Percentiles rank a stretch among this genome's conserved stretches.
phyloP scores from a whole-genome alignment of 2,113 vertebrate genomes.

The Monarcha castaneiventris region DNA sequence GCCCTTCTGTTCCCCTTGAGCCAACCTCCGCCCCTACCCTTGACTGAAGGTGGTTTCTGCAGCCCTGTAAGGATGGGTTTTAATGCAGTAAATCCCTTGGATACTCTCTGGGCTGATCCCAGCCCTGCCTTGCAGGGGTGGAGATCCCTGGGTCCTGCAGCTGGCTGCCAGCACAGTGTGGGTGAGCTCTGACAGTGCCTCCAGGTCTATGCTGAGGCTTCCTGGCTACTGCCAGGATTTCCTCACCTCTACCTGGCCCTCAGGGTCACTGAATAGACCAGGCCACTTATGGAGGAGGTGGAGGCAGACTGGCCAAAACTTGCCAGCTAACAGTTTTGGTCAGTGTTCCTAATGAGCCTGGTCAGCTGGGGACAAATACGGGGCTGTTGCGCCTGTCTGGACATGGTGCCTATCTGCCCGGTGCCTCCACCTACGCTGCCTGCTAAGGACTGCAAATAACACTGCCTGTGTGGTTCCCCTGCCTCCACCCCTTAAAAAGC shows the following conservation, averaged over 20 bases:
- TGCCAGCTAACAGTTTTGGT: not conserved
- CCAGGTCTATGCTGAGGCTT: not conserved
- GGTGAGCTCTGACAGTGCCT: not conserved
- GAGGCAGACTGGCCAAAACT: not conserved
- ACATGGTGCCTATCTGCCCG: not conserved
- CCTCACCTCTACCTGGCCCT: not conserved
- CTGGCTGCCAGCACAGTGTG: not conserved
- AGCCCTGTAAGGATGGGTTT: not conserved
- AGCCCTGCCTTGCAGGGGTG: not conserved
- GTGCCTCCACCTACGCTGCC: not conserved
- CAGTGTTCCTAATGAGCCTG: not conserved
- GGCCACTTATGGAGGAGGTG: not conserved
- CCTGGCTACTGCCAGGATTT: not conserved
- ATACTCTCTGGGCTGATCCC: not conserved
- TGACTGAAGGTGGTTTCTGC: not conserved
- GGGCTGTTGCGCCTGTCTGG: not conserved
- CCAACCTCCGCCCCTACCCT: not conserved
- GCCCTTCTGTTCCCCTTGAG: not conserved
- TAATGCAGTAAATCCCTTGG: not conserved
- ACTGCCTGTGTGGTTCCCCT: not conserved
- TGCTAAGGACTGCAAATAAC: not conserved
- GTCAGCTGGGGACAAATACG: not conserved
- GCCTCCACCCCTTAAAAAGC: not conserved
- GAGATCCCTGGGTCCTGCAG: not conserved
- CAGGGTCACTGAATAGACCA: not conserved